Evolutionary conservation across 2,888 invertebrate species (phyloP), one percentile per base, ranked within the genome.

Genomic region (Chironomus riparius): DNA sequence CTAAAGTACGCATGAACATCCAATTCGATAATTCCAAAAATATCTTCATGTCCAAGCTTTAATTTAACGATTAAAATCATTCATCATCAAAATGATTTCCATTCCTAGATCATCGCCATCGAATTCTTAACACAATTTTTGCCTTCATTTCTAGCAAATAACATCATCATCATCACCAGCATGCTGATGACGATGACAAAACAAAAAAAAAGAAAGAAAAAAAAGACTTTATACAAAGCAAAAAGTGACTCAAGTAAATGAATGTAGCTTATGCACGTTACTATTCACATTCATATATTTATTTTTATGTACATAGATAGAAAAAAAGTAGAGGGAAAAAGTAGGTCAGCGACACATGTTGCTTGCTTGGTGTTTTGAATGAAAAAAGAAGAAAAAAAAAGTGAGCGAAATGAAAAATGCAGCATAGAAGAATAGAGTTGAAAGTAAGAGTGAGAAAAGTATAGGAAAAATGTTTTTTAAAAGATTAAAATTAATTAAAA

Each of bases 331-430:
- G 38, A 56, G 56, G 65, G 65, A 65, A 65, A 65, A 65, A 65
- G 65, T 65, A 65, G 65, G 65, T 65, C 65, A 65, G 65, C 65
- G 65, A 65, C 22, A 65, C 65, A 65, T 22, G 65, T 65, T 65
- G 65, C 65, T 65, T 65, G 65, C 24, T 62, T 62, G 62, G 15
- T 12, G 18, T 18, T 21, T 24, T 65, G 22, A 13, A 10, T 65
- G 56, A 18, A 56, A 15, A 56, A 56, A 13, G n/a, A 15, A 15
- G 50, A 56, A 56, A 18, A 6, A 15, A 38, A 56, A 56, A 56
- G 7, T 15, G 56, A 56, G 56, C 7, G 15, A 50, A 50, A 50
- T n/a, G 13, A 13, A 50, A 50, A 50, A n/a, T 50, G 50, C 15
- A 38, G 38, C 38, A 38, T 50, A 50, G 50, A 50, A 50, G 15